Evolutionary conservation across 2,888 invertebrate genomes (phyloP), one percentile per base, ranked within the genome.

Genomic region (Nephrotoma appendiculata): DNA sequence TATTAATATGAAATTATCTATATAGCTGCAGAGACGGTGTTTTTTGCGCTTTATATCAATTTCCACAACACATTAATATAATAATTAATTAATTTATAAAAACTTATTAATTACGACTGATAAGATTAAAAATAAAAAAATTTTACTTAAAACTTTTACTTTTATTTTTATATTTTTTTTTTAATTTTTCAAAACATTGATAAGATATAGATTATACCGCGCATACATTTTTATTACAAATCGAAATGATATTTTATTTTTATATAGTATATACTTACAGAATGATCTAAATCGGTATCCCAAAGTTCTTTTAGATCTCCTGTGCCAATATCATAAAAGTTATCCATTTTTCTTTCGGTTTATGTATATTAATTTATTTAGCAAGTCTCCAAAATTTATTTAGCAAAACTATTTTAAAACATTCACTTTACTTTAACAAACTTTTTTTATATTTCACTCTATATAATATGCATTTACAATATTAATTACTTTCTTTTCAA

Each of bases 301-400:
- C 96, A 96, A 90, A 96, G 93, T 92, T 96, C 96, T 93, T 95
- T 95, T 90, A 96, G 93, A 92, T 94, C 94, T 89, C 95, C 95
- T 88, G 94, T 93, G 89, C 94, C 94, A 91, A 94, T 94, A 92
- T 96, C 96, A 92, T 95, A 96, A 92, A 95, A 95, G 89, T 93
- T 93, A 92, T 95, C 95, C 95, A 95, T 95, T 90, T 92, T 92
- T 91, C 92, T 19, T 86, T 52, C 6, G 43, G 12, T 57, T 41
- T 86, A 31, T 19, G 19, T 19, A 19, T 31, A 31, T 19, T 71
- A 71, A 31, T 31, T 71, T 71, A 71, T 71, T 31, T 71, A 71
- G 71, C 71, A 31, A 71, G 71, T 71, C 71, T 71, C 71, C 71
- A 71, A 71, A 31, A 71, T 31, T 31, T 31, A 9, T 71, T 31